Base-by-base conservation (phyloP, 2,797 vertebrate genomes). In the Brachyalestes nurse region DNA sequence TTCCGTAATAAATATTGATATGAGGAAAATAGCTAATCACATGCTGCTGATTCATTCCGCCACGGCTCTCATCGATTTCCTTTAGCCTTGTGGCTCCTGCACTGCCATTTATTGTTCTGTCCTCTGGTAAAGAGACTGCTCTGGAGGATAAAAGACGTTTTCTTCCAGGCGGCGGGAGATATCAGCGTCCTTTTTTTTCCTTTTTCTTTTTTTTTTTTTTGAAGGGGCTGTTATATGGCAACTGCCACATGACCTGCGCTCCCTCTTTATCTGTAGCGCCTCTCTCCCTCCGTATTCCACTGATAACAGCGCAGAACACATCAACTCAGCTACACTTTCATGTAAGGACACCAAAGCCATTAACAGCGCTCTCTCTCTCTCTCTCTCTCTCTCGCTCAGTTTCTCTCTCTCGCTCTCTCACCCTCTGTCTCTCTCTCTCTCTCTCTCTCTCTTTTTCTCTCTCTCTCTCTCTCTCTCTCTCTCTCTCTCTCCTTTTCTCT, bases 21-120 rank as follows among this genome's bases (percentile, higher is more conserved):
- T 45, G 72, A 72, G 67, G n/a, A 84, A 82, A 87, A 81, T 86
- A 86, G 86, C 84, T 90, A 83, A 67, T 87, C 82, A 80, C 51
- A 25, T 49, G 34, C 83, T 85, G 84, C 88, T 87, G 84, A 91
- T 87, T 91, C 81, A 87, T 87, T 90, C 82, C 80, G 87, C 84
- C 80, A 86, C 84, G 83, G 75, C 47, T 71, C 67, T 40, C 82
- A 89, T 90, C 83, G 90, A 92, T 93, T 91, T 90, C 79, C 84
- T 79, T 78, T 88, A 69, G 82, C 79, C 28, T 81, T 21, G 14
- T 55, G 70, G 57, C 53, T 62, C 69, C 21, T 62, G 40, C 13
- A 17, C 62, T 80, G 55, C 66, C 66, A 62, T 80, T 77, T 21
- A 67, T 69, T 34, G 61, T 51, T 23, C 28, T 61, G 47, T 16